Conservation (phyloP, 2,888 invertebrate species). For the Ptilodon capucinus region DNA sequence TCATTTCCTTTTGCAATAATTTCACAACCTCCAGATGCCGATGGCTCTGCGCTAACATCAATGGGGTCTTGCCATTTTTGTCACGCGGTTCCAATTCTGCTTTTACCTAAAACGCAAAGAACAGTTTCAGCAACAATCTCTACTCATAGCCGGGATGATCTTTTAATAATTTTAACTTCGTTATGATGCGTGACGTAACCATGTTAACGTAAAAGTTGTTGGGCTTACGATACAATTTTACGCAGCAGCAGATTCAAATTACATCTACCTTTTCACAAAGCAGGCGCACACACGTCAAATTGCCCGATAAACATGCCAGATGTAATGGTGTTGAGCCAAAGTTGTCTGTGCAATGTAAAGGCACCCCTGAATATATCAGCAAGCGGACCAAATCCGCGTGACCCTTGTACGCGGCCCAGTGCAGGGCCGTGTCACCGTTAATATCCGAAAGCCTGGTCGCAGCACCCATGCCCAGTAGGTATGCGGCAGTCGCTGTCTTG, state of each 20-base stretch:
- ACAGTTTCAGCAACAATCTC: neutral
- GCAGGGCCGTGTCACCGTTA: constrained; percentile 95
- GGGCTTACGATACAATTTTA: too few species aligned
- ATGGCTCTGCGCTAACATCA: constrained; percentile 94
- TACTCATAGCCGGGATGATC: too few species aligned
- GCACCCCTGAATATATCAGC: constrained; percentile 95
- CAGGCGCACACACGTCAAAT: constrained; percentile 92
- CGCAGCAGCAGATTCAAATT: too few species aligned
- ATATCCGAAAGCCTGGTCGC: constrained; percentile 93
- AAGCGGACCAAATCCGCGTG: constrained; percentile 93
- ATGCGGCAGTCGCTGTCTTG: constrained; percentile 94
- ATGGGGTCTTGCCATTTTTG: constrained; percentile 95
- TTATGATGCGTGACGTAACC: too few species aligned
- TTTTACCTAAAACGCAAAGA: constrained; percentile 84
- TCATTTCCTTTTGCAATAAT: constrained; percentile 90
- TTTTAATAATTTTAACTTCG: too few species aligned
- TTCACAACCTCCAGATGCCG: constrained; percentile 93
- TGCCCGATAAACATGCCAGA: constrained; percentile 94
- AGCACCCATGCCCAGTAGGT: constrained; percentile 94
- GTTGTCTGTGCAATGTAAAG: constrained; percentile 94
- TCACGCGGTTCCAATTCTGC: constrained; percentile 93
- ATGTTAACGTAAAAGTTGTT: too few species aligned
- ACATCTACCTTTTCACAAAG: constrained; percentile 94
- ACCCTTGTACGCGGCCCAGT: constrained; percentile 97
- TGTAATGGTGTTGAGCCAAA: constrained; percentile 96